phyloP scores from a whole-genome alignment of 1,140 invertebrate species.

The Caenorhabditis brenneri region DNA sequence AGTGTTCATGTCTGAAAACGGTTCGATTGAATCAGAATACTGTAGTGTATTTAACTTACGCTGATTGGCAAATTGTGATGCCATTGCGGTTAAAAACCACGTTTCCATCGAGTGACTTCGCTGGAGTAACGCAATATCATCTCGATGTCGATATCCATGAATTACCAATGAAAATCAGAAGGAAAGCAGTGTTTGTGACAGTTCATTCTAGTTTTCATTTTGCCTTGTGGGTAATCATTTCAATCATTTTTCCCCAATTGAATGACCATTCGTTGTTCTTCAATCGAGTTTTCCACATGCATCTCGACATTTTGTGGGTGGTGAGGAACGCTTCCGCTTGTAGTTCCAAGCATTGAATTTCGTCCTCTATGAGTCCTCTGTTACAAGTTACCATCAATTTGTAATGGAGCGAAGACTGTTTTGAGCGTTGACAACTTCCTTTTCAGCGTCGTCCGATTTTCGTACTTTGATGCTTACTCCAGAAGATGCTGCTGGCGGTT shows the following conservation, averaged over 20 bases:
- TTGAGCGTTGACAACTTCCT: background rate
- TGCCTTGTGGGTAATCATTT: too few species aligned
- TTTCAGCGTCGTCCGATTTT: background rate
- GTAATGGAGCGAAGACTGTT: background rate
- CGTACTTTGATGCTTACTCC: background rate
- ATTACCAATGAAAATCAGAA: too few species aligned
- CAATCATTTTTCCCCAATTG: background rate
- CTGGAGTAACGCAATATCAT: too few species aligned
- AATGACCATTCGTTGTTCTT: conserved; percentile 27
- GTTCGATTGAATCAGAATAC: too few species aligned
- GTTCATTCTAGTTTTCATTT: too few species aligned
- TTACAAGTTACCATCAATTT: background rate
- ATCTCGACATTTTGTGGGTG: background rate
- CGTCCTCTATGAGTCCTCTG: background rate
- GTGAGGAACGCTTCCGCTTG: background rate
- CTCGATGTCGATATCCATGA: too few species aligned
- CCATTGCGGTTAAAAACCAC: too few species aligned
- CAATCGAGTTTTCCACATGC: background rate
- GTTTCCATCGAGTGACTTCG: too few species aligned
- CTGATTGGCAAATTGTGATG: too few species aligned
- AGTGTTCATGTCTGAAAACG: too few species aligned
- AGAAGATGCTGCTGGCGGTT: background rate
- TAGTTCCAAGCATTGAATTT: background rate
- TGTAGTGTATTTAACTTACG: too few species aligned
- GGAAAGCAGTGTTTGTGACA: too few species aligned